Evolutionary conservation across 1,140 invertebrate species (phyloP), one percentile per base, ranked within the genome.

Genomic region (Colletes latitarsis): DNA sequence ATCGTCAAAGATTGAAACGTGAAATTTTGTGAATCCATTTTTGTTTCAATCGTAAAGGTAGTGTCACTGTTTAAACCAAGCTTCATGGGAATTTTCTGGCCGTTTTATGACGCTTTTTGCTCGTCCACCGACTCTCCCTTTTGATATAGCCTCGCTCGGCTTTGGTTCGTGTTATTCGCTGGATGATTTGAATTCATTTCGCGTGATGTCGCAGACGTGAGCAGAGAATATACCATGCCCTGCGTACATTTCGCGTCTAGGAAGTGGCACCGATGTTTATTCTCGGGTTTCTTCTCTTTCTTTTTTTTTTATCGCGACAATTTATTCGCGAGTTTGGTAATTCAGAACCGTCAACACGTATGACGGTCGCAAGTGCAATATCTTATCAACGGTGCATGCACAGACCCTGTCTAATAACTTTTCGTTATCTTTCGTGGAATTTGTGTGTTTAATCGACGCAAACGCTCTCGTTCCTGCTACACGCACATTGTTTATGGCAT

Each of bases 121-220:
- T 14, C 15, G 49, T 55, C 39, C 30, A 41, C 15, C 30, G 58
- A 10, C 15, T 46, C 39, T 41, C 12, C 5, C 30, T 46, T 9
- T 60, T 60, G 75, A 64, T 46, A 72, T 41, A 78, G 72, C 77
- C 49, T 21, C 70, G 21, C 55, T 60, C 12, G 46, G 14, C n/a
- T 46, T 64, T 63, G 8, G 43, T 14, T 58, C 66, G 43, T 63
- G 60, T 78, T 78, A 71, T 78, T 64, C 72, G 69, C 60, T 19
- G 19, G 49, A 55, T 70, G 69, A 78, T 78, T 78, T 78, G 77
- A 78, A 78, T 78, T 78, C 77, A 52, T 78, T 72, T 72, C 77
- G 58, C 69, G 77, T 72, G 9, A 72, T 57, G 69, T 70, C 68
- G 57, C 58, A 30, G 39, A 78, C 77, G 77, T 78, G 77, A 78